Conservation (phyloP, 37 sponge, comb jelly and placozoan genomes). For the Hexactinellida sp. region DNA sequence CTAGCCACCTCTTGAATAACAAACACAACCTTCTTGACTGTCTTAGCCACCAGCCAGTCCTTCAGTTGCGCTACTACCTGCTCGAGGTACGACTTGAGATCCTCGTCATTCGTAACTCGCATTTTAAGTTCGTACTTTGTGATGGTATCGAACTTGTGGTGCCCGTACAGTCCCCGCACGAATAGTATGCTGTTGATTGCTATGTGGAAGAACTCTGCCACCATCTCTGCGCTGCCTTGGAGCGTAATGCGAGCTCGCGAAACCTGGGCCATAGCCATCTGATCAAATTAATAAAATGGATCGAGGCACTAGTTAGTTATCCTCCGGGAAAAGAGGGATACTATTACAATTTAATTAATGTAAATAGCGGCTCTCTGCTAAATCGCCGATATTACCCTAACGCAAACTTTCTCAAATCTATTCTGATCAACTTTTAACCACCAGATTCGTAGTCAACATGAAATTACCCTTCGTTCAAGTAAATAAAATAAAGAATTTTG, state of each 20-base stretch:
- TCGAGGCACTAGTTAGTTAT: no score
- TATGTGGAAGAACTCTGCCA: background rate
- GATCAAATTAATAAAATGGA: no score
- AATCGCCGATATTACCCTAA: no score
- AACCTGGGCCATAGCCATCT: background rate
- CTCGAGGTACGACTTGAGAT: background rate
- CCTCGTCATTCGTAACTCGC: background rate
- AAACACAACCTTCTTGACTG: background rate
- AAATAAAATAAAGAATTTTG: no score
- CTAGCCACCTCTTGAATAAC: background rate
- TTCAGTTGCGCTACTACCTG: background rate
- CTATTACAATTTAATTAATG: no score
- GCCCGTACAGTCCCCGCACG: background rate
- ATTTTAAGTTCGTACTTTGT: background rate
- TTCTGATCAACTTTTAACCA: no score
- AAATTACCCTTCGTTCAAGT: no score
- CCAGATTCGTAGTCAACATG: no score
- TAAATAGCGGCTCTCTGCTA: no score
- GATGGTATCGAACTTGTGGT: background rate
- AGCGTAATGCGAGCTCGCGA: slow-evolving; percentile 10
- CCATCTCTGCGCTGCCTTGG: slow-evolving; percentile 5
- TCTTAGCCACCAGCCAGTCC: background rate
- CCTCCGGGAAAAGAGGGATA: no score
- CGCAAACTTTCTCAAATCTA: no score
- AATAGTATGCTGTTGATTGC: slow-evolving; percentile 6